These are phyloP conservation scores for Microchirus variegatus DNA, from an alignment of 2,797 vertebrate genomes.

Conservation along the genomic window DNA sequence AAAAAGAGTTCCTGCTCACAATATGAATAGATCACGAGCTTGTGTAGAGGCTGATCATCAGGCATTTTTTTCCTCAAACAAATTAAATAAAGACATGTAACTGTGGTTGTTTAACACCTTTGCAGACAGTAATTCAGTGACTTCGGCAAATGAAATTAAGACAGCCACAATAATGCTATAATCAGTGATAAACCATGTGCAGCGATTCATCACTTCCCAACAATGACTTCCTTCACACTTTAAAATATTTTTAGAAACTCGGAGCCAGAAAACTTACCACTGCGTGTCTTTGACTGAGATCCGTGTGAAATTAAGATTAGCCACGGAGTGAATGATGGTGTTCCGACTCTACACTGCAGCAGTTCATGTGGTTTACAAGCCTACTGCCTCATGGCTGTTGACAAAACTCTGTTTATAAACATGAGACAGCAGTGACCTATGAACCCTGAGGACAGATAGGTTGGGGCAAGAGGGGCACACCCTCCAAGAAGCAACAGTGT, in stretches of 20 bases:
- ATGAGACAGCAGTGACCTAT: slow-evolving; percentile 78
- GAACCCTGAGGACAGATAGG: slow-evolving; percentile 65
- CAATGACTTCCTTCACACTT: too few relatives aligned
- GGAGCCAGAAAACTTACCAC: slow-evolving; percentile 47
- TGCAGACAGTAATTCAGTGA: too few relatives aligned
- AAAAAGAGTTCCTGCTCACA: too few relatives aligned
- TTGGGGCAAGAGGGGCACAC: slow-evolving; percentile 47
- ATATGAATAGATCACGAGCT: too few relatives aligned
- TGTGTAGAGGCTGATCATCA: too few relatives aligned
- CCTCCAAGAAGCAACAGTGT: slow-evolving; percentile 53
- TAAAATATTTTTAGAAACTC: slow-evolving; percentile 39
- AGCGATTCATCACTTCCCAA: too few relatives aligned
- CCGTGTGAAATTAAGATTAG: slow-evolving; percentile 11
- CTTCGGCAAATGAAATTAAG: too few relatives aligned
- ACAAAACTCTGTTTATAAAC: slow-evolving; percentile 80
- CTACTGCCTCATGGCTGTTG: slow-evolving; percentile 46
- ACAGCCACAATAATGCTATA: too few relatives aligned
- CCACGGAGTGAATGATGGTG: slow-evolving; percentile 17
- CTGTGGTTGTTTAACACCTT: too few relatives aligned
- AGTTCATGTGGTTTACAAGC: slow-evolving; percentile 54
- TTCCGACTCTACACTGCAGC: slow-evolving; percentile 50
- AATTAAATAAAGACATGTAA: too few relatives aligned
- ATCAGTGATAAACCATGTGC: too few relatives aligned
- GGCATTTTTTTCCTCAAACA: too few relatives aligned
- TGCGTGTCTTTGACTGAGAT: slow-evolving; percentile 25